Percentiles rank a stretch among this genome's conserved stretches.
Conservation (phyloP, 2,888 invertebrate genomes). For the Opisthograptis luteolata region DNA sequence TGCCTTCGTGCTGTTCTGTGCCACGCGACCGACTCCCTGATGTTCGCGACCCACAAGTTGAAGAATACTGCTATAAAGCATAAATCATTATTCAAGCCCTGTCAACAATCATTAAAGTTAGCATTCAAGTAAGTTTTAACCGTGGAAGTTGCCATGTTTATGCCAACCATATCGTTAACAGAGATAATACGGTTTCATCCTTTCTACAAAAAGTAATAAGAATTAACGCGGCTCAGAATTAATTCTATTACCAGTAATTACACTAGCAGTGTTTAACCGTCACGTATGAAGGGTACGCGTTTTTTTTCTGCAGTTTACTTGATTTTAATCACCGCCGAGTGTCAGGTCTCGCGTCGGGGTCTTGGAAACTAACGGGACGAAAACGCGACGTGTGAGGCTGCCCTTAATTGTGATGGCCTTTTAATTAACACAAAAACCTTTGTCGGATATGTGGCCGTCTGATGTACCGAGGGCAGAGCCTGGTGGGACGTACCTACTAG, state of each 20-base stretch:
- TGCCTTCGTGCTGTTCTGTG: no score
- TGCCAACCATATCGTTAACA: slow-evolving; percentile 22
- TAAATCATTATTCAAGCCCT: no score
- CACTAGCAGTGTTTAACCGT: slow-evolving; percentile 21
- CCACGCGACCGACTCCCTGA: no score
- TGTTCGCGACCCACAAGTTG: no score
- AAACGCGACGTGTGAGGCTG: slow-evolving; percentile 50
- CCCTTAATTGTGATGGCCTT: slow-evolving; percentile 49
- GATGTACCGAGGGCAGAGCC: slow-evolving; percentile 26
- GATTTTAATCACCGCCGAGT: slow-evolving; percentile 41
- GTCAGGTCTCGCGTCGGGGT: slow-evolving; percentile 18
- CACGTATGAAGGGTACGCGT: slow-evolving; percentile 28
- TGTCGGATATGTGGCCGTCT: slow-evolving; percentile 39
- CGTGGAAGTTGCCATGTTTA: background rate
- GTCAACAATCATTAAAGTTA: no score
- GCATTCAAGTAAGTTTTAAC: no score
- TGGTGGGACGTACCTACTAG: background rate
- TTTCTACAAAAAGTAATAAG: slow-evolving; percentile 26
- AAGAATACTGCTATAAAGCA: no score
- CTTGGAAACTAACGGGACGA: slow-evolving; percentile 43
- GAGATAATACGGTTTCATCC: slow-evolving; percentile 35
- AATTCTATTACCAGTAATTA: slow-evolving; percentile 35
- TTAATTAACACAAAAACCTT: slow-evolving; percentile 57
- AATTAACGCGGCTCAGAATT: slow-evolving; percentile 32
- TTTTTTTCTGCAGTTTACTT: slow-evolving; percentile 36